phyloP scores from a whole-genome alignment of 2,113 vertebrate genomes.

The Rafetus swinhoei region DNA sequence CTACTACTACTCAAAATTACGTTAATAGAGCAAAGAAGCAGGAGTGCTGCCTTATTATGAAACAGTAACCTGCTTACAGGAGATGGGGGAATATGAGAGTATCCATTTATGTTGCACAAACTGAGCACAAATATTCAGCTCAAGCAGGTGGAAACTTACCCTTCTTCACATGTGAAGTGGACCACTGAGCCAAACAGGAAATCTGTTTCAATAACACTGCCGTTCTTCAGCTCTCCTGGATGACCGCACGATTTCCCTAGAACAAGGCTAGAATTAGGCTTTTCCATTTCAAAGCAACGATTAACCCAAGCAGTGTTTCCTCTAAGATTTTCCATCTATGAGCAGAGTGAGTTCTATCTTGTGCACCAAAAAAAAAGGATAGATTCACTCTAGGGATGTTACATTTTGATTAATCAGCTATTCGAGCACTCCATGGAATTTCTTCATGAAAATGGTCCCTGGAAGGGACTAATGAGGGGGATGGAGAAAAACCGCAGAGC shows the following conservation, averaged over 20 bases:
- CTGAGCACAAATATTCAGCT: background rate
- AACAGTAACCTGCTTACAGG: background rate
- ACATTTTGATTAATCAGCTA: too few relatives aligned
- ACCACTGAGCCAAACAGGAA: slow-evolving; percentile 60
- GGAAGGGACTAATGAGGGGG: too few relatives aligned
- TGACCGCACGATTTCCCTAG: slow-evolving; percentile 67
- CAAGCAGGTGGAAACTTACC: slow-evolving; percentile 69
- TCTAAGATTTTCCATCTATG: too few relatives aligned
- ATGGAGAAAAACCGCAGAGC: too few relatives aligned
- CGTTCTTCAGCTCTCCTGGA: slow-evolving; percentile 70
- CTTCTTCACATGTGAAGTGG: slow-evolving; percentile 66
- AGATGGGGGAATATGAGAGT: background rate
- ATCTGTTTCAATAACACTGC: slow-evolving; percentile 28
- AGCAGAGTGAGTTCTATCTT: too few relatives aligned
- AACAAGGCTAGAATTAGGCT: background rate
- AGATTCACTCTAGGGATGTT: too few relatives aligned
- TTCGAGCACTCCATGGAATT: too few relatives aligned
- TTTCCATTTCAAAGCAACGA: background rate
- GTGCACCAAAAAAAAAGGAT: too few relatives aligned
- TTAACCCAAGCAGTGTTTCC: background rate
- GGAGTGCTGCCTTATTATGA: background rate
- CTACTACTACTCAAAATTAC: background rate
- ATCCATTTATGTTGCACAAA: background rate
- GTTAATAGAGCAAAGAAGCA: background rate
- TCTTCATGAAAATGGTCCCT: too few relatives aligned